Conservation (phyloP, 2,113 vertebrate species). For the Capreolus pygargus region DNA sequence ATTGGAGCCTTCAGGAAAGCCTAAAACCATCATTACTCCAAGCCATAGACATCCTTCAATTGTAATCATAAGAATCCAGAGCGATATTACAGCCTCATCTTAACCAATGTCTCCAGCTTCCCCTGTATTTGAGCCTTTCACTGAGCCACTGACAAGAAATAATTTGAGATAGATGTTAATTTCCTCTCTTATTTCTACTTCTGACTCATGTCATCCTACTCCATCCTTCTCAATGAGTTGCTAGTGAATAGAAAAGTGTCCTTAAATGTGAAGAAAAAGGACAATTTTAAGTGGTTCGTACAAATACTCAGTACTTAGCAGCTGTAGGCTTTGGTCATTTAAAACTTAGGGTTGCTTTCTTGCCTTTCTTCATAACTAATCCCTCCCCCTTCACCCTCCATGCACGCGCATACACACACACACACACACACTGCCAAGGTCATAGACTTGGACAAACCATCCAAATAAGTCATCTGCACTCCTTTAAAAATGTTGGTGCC, state of each 20-base stretch:
- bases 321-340: neutral
- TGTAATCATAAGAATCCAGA: neutral
- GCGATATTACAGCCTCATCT: neutral
- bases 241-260: neutral
- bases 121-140: neutral
- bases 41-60: neutral
- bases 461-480: slow-evolving; percentile 42
- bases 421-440: neutral
- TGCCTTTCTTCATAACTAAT: neutral
- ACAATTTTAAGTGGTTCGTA: neutral
- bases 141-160: neutral
- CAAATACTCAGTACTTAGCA: neutral
- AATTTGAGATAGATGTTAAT: slow-evolving; percentile 28
- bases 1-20: neutral
- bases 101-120: neutral
- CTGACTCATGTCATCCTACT: neutral
- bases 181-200: slow-evolving; percentile 39
- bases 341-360: neutral
- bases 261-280: slow-evolving; percentile 6
- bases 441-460: slow-evolving; percentile 20
- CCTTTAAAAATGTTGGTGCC: slow-evolving; percentile 38
- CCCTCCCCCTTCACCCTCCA: neutral
- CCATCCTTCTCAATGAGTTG: slow-evolving; percentile 7
- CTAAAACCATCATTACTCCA: neutral
- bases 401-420: neutral